A percentile compares a stretch with the other conserved stretches of the same genome.
These are phyloP conservation scores for Caenorhabditis uteleia DNA, from an alignment of 2,888 invertebrate genomes.

Conservation along the genomic window DNA sequence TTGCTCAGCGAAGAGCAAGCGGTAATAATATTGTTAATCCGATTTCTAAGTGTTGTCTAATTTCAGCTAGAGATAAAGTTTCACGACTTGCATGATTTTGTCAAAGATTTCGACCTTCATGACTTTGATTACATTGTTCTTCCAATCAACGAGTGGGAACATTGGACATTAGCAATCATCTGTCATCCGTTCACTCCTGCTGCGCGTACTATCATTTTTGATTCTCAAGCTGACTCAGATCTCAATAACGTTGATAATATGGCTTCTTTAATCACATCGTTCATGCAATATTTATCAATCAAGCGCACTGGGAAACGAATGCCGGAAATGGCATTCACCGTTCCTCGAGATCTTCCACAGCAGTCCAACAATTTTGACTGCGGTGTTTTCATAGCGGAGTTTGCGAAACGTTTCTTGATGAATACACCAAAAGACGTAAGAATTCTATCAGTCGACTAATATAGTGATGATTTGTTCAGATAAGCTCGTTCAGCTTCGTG, in stretches of 20 bases:
- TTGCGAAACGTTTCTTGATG: conserved; percentile 57
- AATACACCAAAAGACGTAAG: conserved; percentile 55
- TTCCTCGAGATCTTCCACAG: conserved; percentile 46
- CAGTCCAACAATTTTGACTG: conserved; percentile 57
- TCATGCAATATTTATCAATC: conserved; percentile 50
- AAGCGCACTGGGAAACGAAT: conserved; percentile 29
- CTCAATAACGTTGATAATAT: conserved; percentile 50
- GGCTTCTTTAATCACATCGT: conserved; percentile 47
- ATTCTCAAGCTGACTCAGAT: conserved; percentile 54
- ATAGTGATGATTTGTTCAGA: conserved; percentile 26
- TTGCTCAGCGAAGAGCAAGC: background rate
- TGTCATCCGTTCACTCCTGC: conserved; percentile 54
- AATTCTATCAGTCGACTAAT: background rate
- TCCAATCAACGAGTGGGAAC: conserved; percentile 64
- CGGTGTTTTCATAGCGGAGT: conserved; percentile 62
- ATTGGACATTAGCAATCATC: conserved; percentile 60
- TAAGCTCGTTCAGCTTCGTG: conserved; percentile 54
- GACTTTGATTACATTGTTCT: conserved; percentile 63
- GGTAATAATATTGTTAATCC: background rate
- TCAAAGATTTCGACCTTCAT: conserved; percentile 60
- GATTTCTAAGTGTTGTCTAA: background rate
- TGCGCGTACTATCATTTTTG: conserved; percentile 53
- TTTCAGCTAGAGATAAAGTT: conserved; percentile 47
- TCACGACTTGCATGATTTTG: conserved; percentile 53
- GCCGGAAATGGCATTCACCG: conserved; percentile 18